Evolutionary conservation across 2,888 invertebrate species (phyloP), one percentile per base, ranked within the genome.

Genomic region (Drosophila falleni): DNA sequence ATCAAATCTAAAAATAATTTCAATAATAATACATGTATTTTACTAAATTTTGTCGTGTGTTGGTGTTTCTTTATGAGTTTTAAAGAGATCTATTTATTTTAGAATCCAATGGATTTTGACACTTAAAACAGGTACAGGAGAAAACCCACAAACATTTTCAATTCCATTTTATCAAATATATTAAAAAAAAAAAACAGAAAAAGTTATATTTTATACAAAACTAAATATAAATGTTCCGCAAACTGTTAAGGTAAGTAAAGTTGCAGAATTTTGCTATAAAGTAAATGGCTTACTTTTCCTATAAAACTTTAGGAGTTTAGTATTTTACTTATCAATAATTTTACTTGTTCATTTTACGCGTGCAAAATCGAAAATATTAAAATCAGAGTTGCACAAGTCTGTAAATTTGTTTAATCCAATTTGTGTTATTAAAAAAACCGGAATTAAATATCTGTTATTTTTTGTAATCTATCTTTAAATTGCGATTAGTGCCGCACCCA

Each of bases 1-100:
- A 90, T 86, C 90, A 78, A 78, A 68, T 71, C 83, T 83, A 75
- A 89, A 50, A 50, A 78, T 89, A 89, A 89, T 89, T 85, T 53
- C 87, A 87, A 89, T 74, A 78, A 67, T 79, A 67, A 78, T 78
- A 81, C 71, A 81, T 66, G 71, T 74, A 71, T 79, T 78, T 78
- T 80, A 80, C 55, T 75, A 75, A 59, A 75, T 42, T 41, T 10
- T 61, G 10, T 26, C 11, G 13, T 13, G 42, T 55, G 15, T 35
- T 53, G 31, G 49, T 11, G 46, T 53, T 37, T 9, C 47, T 16
- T 16, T 29, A 13, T 26, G 19, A 42, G 5, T 19, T 42, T 19
- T 11, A 3, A 11, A 13, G 0, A 16, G 31, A 16, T 11, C 4
- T 13, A 29, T 13, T 37, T 37, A 31, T 41, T 39, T 31, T n/a